Conservation (phyloP, 92 coral and sea anemone species). For the Pocillopora grandis region DNA sequence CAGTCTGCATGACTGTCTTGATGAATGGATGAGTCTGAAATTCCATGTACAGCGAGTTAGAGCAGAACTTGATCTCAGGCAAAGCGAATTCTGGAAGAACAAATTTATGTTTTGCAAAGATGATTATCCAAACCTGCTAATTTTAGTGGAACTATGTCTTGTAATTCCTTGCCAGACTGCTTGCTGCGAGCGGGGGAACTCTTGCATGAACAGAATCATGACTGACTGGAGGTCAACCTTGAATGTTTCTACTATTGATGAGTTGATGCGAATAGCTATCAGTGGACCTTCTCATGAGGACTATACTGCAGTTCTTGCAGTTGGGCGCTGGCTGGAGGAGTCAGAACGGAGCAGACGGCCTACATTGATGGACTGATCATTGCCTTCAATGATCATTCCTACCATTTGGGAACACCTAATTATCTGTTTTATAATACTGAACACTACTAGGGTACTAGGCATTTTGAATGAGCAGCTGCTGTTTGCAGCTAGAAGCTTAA, state of each 20-base stretch:
- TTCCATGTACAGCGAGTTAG: conserved; percentile 2
- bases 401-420: too few species aligned
- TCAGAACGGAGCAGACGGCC: conserved; percentile 33
- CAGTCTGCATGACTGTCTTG: conserved; percentile 32
- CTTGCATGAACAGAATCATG: conserved; percentile 41
- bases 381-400: too few species aligned
- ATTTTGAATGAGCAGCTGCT: too few species aligned
- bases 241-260: conserved; percentile 35
- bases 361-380: conserved; percentile 31
- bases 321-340: conserved; percentile 36
- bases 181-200: conserved; percentile 47
- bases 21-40: conserved; percentile 40
- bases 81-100: conserved; percentile 40
- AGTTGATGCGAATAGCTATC: conserved; percentile 32
- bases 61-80: background rate
- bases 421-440: too few species aligned
- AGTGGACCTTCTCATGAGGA: conserved; percentile 41
- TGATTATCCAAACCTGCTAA: conserved; percentile 40
- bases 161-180: conserved; percentile 39
- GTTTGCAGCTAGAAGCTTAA: too few species aligned
- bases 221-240: conserved; percentile 34
- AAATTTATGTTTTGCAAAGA: conserved; percentile 46
- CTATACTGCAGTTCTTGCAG: conserved; percentile 34
- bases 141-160: conserved; percentile 40
- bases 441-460: too few species aligned